A percentile compares a stretch with the other conserved stretches of the same genome.
These are phyloP conservation scores for Drosophila fuyamai DNA, from an alignment of 1,140 invertebrate species.

Conservation along the genomic window DNA sequence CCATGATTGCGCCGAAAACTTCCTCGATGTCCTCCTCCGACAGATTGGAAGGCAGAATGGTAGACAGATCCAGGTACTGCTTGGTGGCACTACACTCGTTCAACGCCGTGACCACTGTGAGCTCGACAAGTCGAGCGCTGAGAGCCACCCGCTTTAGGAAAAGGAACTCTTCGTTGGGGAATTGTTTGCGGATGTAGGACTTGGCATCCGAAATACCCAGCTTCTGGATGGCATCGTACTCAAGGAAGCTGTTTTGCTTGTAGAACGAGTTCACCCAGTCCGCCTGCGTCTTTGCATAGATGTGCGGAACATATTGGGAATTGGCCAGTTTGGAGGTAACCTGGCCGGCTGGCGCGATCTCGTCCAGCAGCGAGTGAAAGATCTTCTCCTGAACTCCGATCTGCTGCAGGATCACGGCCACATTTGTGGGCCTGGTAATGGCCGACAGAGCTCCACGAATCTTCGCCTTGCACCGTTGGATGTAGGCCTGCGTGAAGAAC, in stretches of 20 bases:
- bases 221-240: conserved; percentile 95
- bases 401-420: conserved; percentile 92
- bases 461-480: conserved; percentile 93
- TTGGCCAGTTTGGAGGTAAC: conserved; percentile 92
- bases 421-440: conserved; percentile 93
- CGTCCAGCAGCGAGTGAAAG: conserved; percentile 90
- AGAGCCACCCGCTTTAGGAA: conserved; percentile 92
- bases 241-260: conserved; percentile 97
- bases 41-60: conserved; percentile 92
- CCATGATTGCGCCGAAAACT: conserved; percentile 89
- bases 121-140: conserved; percentile 85
- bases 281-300: conserved; percentile 93
- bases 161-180: conserved; percentile 89
- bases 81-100: conserved; percentile 92
- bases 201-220: conserved; percentile 95
- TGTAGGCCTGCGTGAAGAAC: conserved; percentile 96
- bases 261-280: conserved; percentile 97
- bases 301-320: conserved; percentile 94
- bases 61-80: conserved; percentile 92
- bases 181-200: conserved; percentile 92
- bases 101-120: conserved; percentile 87
- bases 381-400: conserved; percentile 93
- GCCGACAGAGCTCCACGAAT: conserved; percentile 94
- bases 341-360: conserved; percentile 90
- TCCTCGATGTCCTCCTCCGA: conserved; percentile 90